phyloP scores from a whole-genome alignment of 1,140 invertebrate species.

The Drosophila triauraria region DNA sequence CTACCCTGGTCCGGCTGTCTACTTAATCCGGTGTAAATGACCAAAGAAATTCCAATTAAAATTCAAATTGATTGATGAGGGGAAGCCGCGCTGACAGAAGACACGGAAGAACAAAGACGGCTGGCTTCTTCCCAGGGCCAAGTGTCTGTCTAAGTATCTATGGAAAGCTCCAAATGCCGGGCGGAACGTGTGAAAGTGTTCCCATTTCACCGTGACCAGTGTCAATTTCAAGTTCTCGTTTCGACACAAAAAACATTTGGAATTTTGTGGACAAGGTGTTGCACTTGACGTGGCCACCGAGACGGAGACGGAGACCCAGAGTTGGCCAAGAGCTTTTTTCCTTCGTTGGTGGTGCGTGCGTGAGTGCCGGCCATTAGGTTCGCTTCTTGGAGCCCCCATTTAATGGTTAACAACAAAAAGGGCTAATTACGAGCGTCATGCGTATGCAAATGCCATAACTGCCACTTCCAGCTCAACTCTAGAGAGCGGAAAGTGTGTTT shows the following conservation, averaged over 20 bases:
- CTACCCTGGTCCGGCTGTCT: background rate
- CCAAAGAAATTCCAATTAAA: constrained; percentile 26
- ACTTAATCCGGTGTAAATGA: constrained; percentile 25
- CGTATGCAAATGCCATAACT: constrained; percentile 69
- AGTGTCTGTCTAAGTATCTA: constrained; percentile 1
- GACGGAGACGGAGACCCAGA: background rate
- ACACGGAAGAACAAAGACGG: background rate
- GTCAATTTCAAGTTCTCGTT: constrained; percentile 66
- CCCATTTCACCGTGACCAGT: constrained; percentile 65
- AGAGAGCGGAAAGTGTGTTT: constrained; percentile 65
- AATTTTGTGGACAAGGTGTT: constrained; percentile 19
- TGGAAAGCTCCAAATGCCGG: background rate
- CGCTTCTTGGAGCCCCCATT: constrained; percentile 18
- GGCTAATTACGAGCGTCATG: constrained; percentile 60
- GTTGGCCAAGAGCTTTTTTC: constrained; percentile 34
- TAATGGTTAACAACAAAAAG: constrained; percentile 54
- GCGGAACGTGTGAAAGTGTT: constrained; percentile 73
- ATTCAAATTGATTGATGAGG: constrained; percentile 38
- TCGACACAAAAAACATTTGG: constrained; percentile 33
- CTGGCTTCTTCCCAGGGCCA: constrained; percentile 7
- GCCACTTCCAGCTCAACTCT: background rate
- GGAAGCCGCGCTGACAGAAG: background rate
- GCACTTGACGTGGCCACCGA: constrained; percentile 36
- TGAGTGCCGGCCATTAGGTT: constrained; percentile 47
- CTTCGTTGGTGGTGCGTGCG: constrained; percentile 8